phyloP scores from a whole-genome alignment of 2,113 vertebrate genomes.

The Ranitomeya imitator region DNA sequence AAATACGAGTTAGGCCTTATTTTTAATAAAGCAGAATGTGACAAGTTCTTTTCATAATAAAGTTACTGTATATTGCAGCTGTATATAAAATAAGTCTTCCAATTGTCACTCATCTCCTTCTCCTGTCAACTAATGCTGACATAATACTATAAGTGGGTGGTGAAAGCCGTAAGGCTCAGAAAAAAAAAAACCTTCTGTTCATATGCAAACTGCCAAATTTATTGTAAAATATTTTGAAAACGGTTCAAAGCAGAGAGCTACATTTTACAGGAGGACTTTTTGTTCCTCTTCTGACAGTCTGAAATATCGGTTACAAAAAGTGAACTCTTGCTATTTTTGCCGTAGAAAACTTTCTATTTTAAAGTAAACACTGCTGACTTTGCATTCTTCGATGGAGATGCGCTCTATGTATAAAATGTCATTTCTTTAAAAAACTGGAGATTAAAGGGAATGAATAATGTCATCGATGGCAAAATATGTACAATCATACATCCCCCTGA shows the following conservation, averaged over 20 bases:
- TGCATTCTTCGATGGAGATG: neutral
- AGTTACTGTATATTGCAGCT: neutral
- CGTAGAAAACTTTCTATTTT: slow-evolving; percentile 6
- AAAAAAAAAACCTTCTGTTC: slow-evolving; percentile 56
- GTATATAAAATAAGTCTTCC: slow-evolving; percentile 4
- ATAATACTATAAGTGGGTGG: slow-evolving; percentile 52
- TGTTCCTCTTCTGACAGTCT: slow-evolving; percentile 34
- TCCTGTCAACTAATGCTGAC: slow-evolving; percentile 45
- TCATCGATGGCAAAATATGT: neutral
- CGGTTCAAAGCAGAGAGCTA: slow-evolving; percentile 42
- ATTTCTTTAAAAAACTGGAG: slow-evolving; percentile 5
- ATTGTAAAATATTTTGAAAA: slow-evolving; percentile 58
- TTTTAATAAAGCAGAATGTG: neutral
- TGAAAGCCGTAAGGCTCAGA: slow-evolving; percentile 54
- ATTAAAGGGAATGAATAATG: slow-evolving; percentile 30
- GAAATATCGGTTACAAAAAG: slow-evolving; percentile 4
- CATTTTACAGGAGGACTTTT: slow-evolving; percentile 22
- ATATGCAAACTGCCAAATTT: slow-evolving; percentile 58
- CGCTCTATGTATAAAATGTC: neutral
- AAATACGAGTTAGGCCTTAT: neutral
- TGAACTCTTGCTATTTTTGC: slow-evolving; percentile 20
- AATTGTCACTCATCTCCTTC: slow-evolving; percentile 29
- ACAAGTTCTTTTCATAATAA: neutral
- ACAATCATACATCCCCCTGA: neutral
- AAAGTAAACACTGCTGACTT: slow-evolving; percentile 11